A percentile compares a stretch with the other conserved stretches of the same genome.
Conservation (phyloP, 1,140 invertebrate species). For the Platyura marginata region DNA sequence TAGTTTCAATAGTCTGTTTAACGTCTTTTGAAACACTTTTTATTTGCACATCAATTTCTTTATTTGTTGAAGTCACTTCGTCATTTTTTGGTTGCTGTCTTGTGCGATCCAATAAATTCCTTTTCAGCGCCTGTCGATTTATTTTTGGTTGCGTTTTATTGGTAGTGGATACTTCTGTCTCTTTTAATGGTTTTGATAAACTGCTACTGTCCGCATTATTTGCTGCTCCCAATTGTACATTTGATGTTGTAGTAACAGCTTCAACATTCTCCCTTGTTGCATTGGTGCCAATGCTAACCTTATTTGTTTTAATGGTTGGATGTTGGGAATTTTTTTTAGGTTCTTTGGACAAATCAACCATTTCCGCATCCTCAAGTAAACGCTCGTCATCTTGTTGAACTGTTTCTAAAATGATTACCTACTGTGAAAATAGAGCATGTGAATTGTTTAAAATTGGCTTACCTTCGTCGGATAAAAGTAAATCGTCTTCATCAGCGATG, state of each 20-base stretch:
- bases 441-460: background rate
- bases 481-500: conserved; percentile 14
- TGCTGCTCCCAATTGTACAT: background rate
- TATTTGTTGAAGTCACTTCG: conserved; percentile 1
- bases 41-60: conserved; percentile 1
- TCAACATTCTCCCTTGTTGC: background rate
- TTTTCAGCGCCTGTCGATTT: no score
- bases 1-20: background rate
- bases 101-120: no score
- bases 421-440: background rate
- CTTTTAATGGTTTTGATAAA: background rate
- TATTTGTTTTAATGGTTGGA: no score
- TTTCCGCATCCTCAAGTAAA: background rate
- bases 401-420: background rate
- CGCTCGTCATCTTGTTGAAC: background rate
- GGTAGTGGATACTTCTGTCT: no score
- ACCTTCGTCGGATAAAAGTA: conserved; percentile 23
- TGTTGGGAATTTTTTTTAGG: no score
- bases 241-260: background rate
- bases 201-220: background rate
- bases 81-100: conserved; percentile 1
- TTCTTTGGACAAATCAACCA: background rate
- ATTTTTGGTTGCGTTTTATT: no score
- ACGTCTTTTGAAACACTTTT: background rate
- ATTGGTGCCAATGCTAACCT: no score